These are phyloP conservation scores for Drosophila greeni DNA, from an alignment of 2,888 invertebrate species.

Conservation along the genomic window DNA sequence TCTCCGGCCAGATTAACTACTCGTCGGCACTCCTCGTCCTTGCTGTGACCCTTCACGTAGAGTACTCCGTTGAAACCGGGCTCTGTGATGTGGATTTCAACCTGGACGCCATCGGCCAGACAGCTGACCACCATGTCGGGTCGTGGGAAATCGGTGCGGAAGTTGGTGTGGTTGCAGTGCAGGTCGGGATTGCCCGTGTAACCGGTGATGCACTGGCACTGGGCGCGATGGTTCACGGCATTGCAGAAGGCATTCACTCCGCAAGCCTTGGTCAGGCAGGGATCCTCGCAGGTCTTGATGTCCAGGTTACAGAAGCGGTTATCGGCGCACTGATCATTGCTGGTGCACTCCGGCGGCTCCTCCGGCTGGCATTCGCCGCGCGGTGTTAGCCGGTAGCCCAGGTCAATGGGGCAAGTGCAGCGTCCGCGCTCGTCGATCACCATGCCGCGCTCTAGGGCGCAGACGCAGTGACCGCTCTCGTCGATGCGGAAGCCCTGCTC, in stretches of 20 bases:
- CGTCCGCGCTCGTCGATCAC: constrained; percentile 87
- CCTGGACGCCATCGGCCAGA: constrained; percentile 93
- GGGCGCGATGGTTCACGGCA: constrained; percentile 86
- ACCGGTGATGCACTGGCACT: constrained; percentile 88
- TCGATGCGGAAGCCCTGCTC: constrained; percentile 88
- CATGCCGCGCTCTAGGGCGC: constrained; percentile 88
- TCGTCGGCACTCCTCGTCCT: constrained; percentile 92
- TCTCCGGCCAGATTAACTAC: constrained; percentile 88
- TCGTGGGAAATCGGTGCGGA: constrained; percentile 89
- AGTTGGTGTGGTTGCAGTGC: constrained; percentile 82
- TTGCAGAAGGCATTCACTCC: constrained; percentile 88
- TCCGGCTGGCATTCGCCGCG: constrained; percentile 82
- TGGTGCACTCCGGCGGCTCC: constrained; percentile 82
- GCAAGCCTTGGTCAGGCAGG: constrained; percentile 86
- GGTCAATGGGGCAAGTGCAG: constrained; percentile 86
- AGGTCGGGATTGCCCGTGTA: constrained; percentile 87
- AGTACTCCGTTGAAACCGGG: constrained; percentile 91
- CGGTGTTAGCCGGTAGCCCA: constrained; percentile 83
- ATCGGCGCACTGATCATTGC: constrained; percentile 87
- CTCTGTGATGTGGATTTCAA: constrained; percentile 86
- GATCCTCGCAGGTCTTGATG: constrained; percentile 87
- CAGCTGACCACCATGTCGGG: constrained; percentile 94
- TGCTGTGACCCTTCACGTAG: constrained; percentile 96
- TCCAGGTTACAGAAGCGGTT: constrained; percentile 85
- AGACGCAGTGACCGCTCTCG: constrained; percentile 88